phyloP scores from a whole-genome alignment of 2,797 vertebrate species.

The Xyrichtys novacula region DNA sequence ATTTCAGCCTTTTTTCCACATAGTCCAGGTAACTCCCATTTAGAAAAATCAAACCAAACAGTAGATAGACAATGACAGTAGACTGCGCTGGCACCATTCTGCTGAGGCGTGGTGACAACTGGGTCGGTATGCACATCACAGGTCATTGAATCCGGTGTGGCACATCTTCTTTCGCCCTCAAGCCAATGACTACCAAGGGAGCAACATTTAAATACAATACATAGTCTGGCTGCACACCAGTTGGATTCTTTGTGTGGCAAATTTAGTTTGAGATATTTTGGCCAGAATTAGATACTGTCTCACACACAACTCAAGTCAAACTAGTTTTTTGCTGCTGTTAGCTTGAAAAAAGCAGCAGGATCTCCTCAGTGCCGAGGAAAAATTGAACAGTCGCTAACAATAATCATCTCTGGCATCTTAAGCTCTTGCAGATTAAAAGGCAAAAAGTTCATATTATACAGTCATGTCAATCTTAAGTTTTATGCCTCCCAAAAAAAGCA shows the following conservation, averaged over 20 bases:
- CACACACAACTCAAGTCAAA: neutral
- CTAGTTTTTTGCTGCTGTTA: neutral
- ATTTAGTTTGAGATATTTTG: neutral
- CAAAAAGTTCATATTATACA: no score
- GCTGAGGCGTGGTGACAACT: neutral
- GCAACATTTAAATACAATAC: neutral
- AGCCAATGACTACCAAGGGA: neutral
- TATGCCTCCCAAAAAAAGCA: no score
- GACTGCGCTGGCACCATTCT: neutral
- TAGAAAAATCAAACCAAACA: neutral
- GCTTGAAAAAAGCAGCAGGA: constrained; percentile 6
- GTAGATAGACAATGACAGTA: neutral
- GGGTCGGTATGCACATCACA: neutral
- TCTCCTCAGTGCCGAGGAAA: constrained; percentile 4
- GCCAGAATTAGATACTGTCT: neutral
- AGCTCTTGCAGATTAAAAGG: no score
- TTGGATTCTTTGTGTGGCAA: neutral
- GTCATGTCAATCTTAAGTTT: no score
- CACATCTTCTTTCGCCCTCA: neutral
- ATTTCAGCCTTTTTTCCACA: no score
- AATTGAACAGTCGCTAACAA: neutral
- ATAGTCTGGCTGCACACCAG: neutral
- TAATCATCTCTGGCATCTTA: constrained; percentile 1
- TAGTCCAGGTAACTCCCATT: neutral
- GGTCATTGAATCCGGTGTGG: neutral